A percentile compares a stretch with the other conserved stretches of the same genome.
Evolutionary conservation across 2,888 invertebrate species (phyloP).

Genomic region (Philereme vetulata): DNA sequence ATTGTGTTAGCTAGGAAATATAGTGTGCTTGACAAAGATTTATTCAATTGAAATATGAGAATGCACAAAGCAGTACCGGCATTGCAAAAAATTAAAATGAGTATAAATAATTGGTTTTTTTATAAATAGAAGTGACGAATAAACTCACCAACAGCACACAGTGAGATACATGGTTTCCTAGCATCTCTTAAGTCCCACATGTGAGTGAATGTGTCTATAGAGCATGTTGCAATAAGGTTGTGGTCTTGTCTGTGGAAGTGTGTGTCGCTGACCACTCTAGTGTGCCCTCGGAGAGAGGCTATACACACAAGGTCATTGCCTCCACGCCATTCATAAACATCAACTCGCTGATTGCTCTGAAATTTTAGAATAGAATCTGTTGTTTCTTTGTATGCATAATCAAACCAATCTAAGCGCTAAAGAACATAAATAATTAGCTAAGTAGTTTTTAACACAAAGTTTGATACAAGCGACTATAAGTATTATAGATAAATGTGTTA

Average conservation of each 20-base stretch:
- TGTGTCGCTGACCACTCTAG: conserved; percentile 93
- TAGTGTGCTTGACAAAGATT: no score
- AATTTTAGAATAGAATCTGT: conserved; percentile 25
- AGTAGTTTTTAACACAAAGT: no score
- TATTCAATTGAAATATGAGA: no score
- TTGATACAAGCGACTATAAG: no score
- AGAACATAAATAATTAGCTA: no score
- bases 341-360: conserved; percentile 94
- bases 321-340: conserved; percentile 91
- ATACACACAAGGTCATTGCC: conserved; percentile 88
- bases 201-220: conserved; percentile 96
- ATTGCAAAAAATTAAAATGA: background rate
- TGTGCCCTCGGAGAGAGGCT: conserved; percentile 90
- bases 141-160: conserved; percentile 92
- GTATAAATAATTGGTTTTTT: no score
- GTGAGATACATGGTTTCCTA: conserved; percentile 90
- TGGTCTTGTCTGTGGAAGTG: conserved; percentile 91
- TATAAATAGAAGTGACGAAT: no score
- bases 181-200: conserved; percentile 96
- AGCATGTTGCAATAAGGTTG: conserved; percentile 89
- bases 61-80: no score
- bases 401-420: no score
- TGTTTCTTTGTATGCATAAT: no score
- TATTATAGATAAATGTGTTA: no score
- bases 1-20: no score